Evolutionary conservation across 1,140 invertebrate genomes (phyloP).

Genomic region (Holcopasites calliopsidis): DNA sequence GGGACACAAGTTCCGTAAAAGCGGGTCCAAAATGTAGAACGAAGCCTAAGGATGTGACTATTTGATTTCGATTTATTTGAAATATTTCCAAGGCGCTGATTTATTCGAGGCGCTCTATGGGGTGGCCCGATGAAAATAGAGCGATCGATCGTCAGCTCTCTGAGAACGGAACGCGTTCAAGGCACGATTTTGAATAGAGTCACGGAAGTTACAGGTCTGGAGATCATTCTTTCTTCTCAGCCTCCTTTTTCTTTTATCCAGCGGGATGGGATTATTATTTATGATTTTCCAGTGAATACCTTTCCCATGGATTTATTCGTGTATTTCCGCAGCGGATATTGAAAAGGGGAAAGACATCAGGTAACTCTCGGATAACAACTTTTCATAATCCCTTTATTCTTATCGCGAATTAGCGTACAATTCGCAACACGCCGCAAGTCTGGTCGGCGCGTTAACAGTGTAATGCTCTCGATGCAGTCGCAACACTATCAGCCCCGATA

Average conservation of each 20-base stretch:
- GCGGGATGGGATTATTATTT: background rate
- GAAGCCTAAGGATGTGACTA: too few species aligned
- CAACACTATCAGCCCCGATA: constrained; percentile 2
- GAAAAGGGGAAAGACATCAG: background rate
- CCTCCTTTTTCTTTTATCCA: background rate
- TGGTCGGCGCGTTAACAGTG: constrained; percentile 19
- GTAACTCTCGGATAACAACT: constrained; percentile 14
- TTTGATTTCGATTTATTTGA: too few species aligned
- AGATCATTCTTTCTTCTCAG: background rate
- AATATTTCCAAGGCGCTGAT: background rate
- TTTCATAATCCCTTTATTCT: constrained; percentile 23
- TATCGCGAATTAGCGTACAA: constrained; percentile 31
- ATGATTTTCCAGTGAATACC: background rate
- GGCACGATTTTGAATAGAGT: background rate
- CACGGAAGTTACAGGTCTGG: background rate
- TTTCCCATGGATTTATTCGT: background rate
- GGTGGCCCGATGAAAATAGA: background rate
- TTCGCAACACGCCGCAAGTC: background rate
- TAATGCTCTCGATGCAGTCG: constrained; percentile 14
- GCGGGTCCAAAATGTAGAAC: too few species aligned
- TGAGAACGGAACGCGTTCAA: background rate
- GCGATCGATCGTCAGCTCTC: background rate
- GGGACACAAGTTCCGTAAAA: too few species aligned
- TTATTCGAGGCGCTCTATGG: background rate
- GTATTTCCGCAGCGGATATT: background rate